These are phyloP conservation scores for Dolichallabes microphthalmus DNA, from an alignment of 2,113 vertebrate genomes.

Conservation along the genomic window DNA sequence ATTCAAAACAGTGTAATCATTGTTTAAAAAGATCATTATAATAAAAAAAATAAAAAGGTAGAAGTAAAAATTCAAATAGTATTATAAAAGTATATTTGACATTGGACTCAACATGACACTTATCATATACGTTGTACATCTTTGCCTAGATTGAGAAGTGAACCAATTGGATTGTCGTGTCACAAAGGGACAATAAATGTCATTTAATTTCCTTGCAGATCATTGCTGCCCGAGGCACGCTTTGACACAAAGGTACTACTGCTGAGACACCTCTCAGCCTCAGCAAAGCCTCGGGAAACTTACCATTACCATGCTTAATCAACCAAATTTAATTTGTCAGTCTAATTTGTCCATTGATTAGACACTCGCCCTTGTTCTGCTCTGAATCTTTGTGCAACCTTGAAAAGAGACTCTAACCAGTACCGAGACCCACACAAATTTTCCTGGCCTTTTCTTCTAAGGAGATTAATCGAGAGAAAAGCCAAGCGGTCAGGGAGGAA, in stretches of 20 bases:
- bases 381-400: constrained; percentile 43
- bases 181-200: constrained; percentile 35
- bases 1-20: neutral
- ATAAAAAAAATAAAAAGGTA: neutral
- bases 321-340: constrained; percentile 67
- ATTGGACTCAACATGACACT: constrained; percentile 10
- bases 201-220: constrained; percentile 39
- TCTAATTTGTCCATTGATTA: constrained; percentile 72
- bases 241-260: constrained; percentile 19
- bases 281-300: constrained; percentile 35
- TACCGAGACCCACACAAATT: constrained; percentile 28
- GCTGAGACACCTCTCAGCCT: constrained; percentile 14
- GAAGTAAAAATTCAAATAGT: neutral
- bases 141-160: constrained; percentile 25
- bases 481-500: constrained; percentile 27
- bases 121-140: constrained; percentile 36
- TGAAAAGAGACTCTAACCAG: constrained; percentile 43
- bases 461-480: constrained; percentile 46
- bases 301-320: constrained; percentile 61
- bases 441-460: constrained; percentile 39
- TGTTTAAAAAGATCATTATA: neutral
- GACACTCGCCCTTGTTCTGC: constrained; percentile 47
- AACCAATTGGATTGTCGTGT: constrained; percentile 16
- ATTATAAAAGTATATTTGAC: neutral
- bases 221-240: constrained; percentile 24